phyloP scores from a whole-genome alignment of 2,113 vertebrate genomes.

The Casuarius casuarius region DNA sequence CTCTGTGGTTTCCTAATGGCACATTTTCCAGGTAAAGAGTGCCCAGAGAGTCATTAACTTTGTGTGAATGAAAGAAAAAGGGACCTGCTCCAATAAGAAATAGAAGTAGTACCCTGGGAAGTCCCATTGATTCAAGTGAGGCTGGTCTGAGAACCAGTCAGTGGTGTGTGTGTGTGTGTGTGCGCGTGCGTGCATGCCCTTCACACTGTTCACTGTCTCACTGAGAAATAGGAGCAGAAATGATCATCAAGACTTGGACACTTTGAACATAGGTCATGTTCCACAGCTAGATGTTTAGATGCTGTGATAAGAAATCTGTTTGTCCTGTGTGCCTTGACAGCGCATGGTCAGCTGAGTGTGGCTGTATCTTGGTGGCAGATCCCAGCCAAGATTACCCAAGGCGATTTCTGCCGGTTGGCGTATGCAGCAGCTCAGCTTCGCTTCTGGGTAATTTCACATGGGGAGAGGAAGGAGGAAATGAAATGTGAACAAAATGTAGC shows the following conservation, averaged over 20 bases:
- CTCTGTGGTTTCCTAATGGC: background rate
- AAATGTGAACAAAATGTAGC: background rate
- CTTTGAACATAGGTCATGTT: rapidly evolving
- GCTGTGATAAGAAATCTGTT: background rate
- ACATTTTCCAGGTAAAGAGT: background rate
- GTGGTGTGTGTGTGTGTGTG: no score
- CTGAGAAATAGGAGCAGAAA: background rate
- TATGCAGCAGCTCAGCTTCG: background rate
- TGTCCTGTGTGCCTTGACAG: background rate
- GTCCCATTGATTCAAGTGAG: background rate
- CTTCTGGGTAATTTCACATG: background rate
- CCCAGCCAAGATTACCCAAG: background rate
- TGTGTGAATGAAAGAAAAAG: background rate
- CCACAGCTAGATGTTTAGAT: background rate
- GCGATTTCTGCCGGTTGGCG: background rate
- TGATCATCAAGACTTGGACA: background rate
- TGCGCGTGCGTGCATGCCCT: background rate
- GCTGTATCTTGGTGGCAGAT: background rate
- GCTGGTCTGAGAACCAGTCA: background rate
- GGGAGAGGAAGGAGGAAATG: background rate
- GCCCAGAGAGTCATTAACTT: background rate
- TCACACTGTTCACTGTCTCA: background rate
- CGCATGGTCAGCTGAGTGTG: background rate
- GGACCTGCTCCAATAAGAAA: background rate
- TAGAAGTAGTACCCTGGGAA: background rate